Conservation (phyloP, 2,888 invertebrate genomes). For the Acanthopleura granulata region DNA sequence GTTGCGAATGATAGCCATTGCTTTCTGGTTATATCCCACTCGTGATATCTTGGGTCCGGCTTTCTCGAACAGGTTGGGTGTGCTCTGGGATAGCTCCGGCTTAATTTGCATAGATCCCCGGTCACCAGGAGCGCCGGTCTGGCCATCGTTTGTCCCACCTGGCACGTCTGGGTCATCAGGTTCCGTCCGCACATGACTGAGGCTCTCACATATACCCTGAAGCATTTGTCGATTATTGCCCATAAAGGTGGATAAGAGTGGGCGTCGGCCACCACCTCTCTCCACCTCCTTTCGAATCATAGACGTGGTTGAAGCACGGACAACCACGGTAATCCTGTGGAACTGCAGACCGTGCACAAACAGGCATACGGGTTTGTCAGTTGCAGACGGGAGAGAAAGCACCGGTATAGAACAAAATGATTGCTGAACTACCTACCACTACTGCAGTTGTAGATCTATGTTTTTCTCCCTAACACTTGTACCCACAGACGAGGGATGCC, state of each 20-base stretch:
- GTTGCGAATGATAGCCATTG: constrained; percentile 87
- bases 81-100: constrained; percentile 41
- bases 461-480: background rate
- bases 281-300: constrained; percentile 40
- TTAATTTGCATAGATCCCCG: constrained; percentile 26
- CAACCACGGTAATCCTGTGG: background rate
- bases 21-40: constrained; percentile 81
- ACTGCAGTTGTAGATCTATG: background rate
- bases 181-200: constrained; percentile 50
- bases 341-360: background rate
- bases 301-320: constrained; percentile 9
- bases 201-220: constrained; percentile 55
- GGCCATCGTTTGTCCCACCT: background rate
- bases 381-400: background rate
- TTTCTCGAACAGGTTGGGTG: constrained; percentile 40
- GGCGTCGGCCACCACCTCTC: constrained; percentile 32
- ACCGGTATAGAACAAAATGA: background rate
- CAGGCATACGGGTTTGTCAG: constrained; percentile 5
- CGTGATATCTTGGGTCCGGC: constrained; percentile 30
- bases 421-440: background rate
- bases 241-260: constrained; percentile 48
- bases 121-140: constrained; percentile 23
- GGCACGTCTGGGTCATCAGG: constrained; percentile 23
- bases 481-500: background rate
- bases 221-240: constrained; percentile 60